A percentile compares a stretch with the other conserved stretches of the same genome.
These are phyloP conservation scores for Lanistes nyassanus DNA, from an alignment of 1,140 invertebrate genomes.

Conservation along the genomic window DNA sequence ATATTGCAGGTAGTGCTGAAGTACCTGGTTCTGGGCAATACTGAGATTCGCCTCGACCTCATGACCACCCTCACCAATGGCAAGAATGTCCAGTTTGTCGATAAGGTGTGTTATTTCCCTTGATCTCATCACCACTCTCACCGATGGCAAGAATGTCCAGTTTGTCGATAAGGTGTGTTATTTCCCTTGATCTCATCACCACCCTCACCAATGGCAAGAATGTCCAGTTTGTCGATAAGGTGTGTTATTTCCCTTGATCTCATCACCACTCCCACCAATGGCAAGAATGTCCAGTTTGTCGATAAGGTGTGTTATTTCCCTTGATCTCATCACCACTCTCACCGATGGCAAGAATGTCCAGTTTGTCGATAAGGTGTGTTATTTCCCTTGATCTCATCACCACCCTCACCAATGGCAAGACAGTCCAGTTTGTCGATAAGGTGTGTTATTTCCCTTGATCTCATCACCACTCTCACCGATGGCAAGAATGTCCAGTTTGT, in stretches of 20 bases:
- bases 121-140: slow-evolving; percentile 58
- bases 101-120: slow-evolving; percentile 53
- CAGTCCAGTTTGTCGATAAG: slow-evolving; percentile 64
- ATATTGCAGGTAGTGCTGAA: slow-evolving; percentile 54
- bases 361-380: slow-evolving; percentile 60
- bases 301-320: slow-evolving; percentile 53
- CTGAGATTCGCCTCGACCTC: slow-evolving; percentile 57
- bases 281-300: slow-evolving; percentile 62
- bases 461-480: slow-evolving; percentile 55
- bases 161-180: slow-evolving; percentile 60
- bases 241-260: slow-evolving; percentile 48
- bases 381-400: slow-evolving; percentile 52
- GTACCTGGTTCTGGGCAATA: slow-evolving; percentile 57
- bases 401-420: slow-evolving; percentile 57
- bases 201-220: slow-evolving; percentile 60
- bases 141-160: slow-evolving; percentile 60
- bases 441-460: slow-evolving; percentile 49
- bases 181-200: slow-evolving; percentile 49
- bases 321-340: slow-evolving; percentile 57
- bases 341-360: slow-evolving; percentile 61
- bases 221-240: slow-evolving; percentile 63
- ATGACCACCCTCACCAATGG: slow-evolving; percentile 57
- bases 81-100: slow-evolving; percentile 62
- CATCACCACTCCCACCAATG: slow-evolving; percentile 54
- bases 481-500: slow-evolving; percentile 64